Conservation (phyloP, 1,140 invertebrate genomes). For the Trigoniulus corallinus region DNA sequence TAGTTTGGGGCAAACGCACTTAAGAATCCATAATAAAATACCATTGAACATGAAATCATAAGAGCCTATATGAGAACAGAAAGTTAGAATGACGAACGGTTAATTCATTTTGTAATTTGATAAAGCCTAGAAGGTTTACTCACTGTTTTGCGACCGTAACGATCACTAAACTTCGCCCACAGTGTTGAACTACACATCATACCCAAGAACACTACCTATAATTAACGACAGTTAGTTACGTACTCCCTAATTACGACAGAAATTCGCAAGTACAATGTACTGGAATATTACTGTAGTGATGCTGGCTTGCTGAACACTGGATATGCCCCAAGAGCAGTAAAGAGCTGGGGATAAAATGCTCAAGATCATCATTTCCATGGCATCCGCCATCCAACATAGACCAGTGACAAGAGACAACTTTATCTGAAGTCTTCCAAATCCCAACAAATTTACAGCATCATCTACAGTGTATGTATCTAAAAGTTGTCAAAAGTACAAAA, state of each 20-base stretch:
- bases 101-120: constrained; percentile 6
- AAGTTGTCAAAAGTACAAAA: too few relatives aligned
- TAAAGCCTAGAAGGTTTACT: constrained; percentile 4
- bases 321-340: constrained; percentile 84
- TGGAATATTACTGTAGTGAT: constrained; percentile 44
- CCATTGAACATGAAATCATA: constrained; percentile 64
- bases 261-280: constrained; percentile 6
- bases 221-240: constrained; percentile 18
- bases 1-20: constrained; percentile 83
- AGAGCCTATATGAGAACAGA: constrained; percentile 65
- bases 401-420: constrained; percentile 72
- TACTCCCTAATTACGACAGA: constrained; percentile 6
- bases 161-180: constrained; percentile 88
- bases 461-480: constrained; percentile 84
- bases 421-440: constrained; percentile 91
- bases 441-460: constrained; percentile 85
- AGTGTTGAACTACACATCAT: constrained; percentile 95
- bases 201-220: constrained; percentile 76
- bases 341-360: constrained; percentile 81
- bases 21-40: constrained; percentile 80
- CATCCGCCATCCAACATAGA: constrained; percentile 90
- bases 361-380: constrained; percentile 96
- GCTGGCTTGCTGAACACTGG: constrained; percentile 54
- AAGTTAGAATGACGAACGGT: constrained; percentile 9
- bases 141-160: constrained; percentile 78